Evolutionary conservation across 2,113 vertebrate species (phyloP).

Genomic region (Hemichromis elongatus): DNA sequence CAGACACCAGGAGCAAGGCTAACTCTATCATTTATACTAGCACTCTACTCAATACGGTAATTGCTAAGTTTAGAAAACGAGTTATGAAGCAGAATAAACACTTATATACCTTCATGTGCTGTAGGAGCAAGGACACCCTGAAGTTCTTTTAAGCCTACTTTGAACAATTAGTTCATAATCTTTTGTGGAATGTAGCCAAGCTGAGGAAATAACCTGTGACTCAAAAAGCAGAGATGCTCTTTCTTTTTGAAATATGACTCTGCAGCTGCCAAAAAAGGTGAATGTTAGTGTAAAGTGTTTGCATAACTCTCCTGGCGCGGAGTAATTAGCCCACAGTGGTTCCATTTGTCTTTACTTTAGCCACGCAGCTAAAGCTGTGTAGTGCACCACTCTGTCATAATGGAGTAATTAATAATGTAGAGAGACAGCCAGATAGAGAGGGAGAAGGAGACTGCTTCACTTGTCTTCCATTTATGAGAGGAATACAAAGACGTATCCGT

Average conservation of each 20-base stretch:
- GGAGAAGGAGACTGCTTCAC: not conserved
- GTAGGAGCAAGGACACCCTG: not conserved
- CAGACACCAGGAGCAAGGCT: not conserved
- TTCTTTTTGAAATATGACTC: not conserved
- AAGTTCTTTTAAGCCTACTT: not conserved
- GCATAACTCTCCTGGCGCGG: not conserved
- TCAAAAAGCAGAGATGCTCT: not conserved
- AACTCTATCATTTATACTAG: too few relatives aligned
- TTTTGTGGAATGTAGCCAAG: constrained; percentile 4
- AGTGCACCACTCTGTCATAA: constrained; percentile 35
- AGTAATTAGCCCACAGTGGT: constrained; percentile 20
- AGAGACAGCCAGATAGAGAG: not conserved
- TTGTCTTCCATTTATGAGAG: not conserved
- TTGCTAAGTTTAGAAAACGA: not conserved
- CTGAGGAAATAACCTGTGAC: not conserved
- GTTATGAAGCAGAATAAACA: not conserved
- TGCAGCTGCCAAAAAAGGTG: constrained; percentile 13
- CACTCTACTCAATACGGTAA: accelerated
- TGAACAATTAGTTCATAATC: not conserved
- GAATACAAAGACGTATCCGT: not conserved
- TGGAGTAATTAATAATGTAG: constrained; percentile 45
- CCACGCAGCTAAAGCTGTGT: not conserved
- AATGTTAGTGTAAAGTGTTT: constrained; percentile 25
- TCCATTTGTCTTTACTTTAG: constrained; percentile 43
- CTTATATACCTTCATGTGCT: not conserved